Evolutionary conservation across 1,140 invertebrate genomes (phyloP), one percentile per base, ranked within the genome.

Genomic region (Camponotus floridanus): DNA sequence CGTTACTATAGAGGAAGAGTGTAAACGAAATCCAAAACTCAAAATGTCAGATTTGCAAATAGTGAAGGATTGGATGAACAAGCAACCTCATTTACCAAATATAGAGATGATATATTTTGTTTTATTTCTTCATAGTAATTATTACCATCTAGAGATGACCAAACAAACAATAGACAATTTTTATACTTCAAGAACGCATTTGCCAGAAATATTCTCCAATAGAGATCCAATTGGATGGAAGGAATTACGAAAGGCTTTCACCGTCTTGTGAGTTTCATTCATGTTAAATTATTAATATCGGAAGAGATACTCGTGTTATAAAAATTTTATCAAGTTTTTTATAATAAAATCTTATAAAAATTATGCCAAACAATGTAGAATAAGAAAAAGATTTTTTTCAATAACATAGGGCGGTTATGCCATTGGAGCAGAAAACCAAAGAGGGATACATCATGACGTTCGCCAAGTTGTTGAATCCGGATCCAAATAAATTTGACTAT

Each of bases 151-250:
- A 86, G 96, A 97, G 89, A 89, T 95, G 57, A 95, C 97, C 0
- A 97, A 97, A 92, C 92, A 92, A 51, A 96, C 96, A 2, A 96
- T 97, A 21, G 96, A 97, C 76, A 95, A 95, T 8, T 96, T 96
- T 91, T 97, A 96, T 84, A 97, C 96, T 11, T 93, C 96, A 26
- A 95, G 96, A 91, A 97, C 96, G 13, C 95, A 96, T 87, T 94
- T 96, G 74, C 95, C 96, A 0, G 96, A 96, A 87, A 95, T 97
- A 88, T 97, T 97, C 88, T 89, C 87, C 0, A 95, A 96, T 68
- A 93, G 97, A 90, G 96, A 96, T 93, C 95, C 96, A 4, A 89
- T 94, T 18, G 92, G 93, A 6, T 86, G 76, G 0, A 91, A 93
- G 11, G 95, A 95, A 67, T 88, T 96, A 11, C 93, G 95, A 78